Base-by-base conservation (phyloP, 2,113 vertebrate genomes). In the Gorsachius goisagi region DNA sequence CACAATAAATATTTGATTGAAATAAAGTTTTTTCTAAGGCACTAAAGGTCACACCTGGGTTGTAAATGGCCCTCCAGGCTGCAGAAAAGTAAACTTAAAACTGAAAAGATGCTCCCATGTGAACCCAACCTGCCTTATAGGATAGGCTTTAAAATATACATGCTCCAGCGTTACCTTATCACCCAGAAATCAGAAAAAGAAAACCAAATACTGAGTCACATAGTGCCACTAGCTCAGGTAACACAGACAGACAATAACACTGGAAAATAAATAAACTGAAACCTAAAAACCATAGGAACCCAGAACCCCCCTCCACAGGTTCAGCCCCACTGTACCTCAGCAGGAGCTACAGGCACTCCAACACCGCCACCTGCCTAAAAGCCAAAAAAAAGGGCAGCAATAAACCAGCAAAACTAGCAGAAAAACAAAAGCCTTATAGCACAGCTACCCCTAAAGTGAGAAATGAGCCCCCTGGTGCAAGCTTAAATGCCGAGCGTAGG, bases 371-470 rank as follows among this genome's bases (percentile, higher is more conserved):
- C 8, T 5, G 28, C 23, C 27, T 2, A 10, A 37, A 50, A 17
- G 0, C 1, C 22, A 28, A 41, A 1, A 7, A 30, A 15, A n/a
- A n/a, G n/a, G 0, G 14, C 2, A 30, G 0, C 4, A 9, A 6
- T 2, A 27, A 18, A 45, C 5, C 1, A 15, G 0, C 6, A 26
- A 47, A 0, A 9, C 8, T 17, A 24, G 8, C 1, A 18, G 19
- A 1, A 15, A 28, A 45, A 16, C 9, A 9, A 5, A 11, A 1
- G 0, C 3, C 4, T 18, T 5, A 21, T 1, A 15, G 2, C 7
- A 20, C 10, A 39, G 2, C 9, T 11, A 3, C 3, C 3, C 3
- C 3, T 5, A 3, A 4, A 30, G 0, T 5, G 2, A n/a, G 14
- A 7, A n/a, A 9, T 0, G 5, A 20, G 1, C 2, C 2, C 21